Conservation (phyloP, 2,797 vertebrate species). For the Muscicapa comitata region DNA sequence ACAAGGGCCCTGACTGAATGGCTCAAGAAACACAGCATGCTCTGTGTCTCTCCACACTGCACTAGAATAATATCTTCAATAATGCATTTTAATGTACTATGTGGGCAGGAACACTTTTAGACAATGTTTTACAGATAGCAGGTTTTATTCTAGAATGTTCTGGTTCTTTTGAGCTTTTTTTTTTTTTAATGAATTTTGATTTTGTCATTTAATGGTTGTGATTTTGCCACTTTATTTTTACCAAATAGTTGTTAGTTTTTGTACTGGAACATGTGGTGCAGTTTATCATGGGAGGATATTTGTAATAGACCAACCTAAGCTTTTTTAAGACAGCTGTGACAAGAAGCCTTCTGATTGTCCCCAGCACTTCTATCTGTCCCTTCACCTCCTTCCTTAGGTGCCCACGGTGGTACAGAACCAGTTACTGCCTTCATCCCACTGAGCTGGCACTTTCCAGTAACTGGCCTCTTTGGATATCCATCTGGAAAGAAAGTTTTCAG, state of each 20-base stretch:
- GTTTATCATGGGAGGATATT: not conserved
- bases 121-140: not conserved
- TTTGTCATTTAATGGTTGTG: not conserved
- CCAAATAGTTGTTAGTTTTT: not conserved
- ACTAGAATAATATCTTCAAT: not conserved
- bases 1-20: not conserved
- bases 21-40: not conserved
- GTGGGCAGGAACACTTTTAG: slow-evolving; percentile 14
- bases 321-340: not conserved
- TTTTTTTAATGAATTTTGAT: not conserved
- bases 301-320: not conserved
- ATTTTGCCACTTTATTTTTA: slow-evolving; percentile 15
- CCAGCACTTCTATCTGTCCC: not conserved
- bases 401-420: not conserved
- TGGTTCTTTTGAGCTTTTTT: not conserved
- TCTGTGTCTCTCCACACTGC: not conserved
- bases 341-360: not conserved
- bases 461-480: not conserved
- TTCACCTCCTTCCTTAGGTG: not conserved
- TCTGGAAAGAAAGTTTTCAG: not conserved
- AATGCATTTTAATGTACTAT: slow-evolving; percentile 34
- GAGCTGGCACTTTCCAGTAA: not conserved
- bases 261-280: not conserved
- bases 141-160: slow-evolving; percentile 4
- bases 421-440: not conserved